A percentile compares a stretch with the other conserved stretches of the same genome.
These are phyloP conservation scores for Carduelis carduelis DNA, from an alignment of 2,797 vertebrate genomes.

Conservation along the genomic window DNA sequence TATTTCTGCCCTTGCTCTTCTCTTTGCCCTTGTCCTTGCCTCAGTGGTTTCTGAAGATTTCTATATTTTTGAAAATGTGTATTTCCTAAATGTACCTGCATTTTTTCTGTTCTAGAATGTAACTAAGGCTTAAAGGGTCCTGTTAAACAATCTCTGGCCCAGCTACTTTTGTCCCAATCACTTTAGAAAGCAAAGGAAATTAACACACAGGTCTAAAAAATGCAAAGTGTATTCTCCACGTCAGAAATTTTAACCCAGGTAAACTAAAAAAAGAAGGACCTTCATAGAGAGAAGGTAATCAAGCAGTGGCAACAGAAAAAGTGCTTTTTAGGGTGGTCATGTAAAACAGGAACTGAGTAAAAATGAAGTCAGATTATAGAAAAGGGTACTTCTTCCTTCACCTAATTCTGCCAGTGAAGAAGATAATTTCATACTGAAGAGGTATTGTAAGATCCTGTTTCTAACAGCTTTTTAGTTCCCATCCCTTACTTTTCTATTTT, in stretches of 20 bases:
- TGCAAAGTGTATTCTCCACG: fast-evolving
- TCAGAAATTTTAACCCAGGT: not conserved
- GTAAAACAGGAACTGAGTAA: not conserved
- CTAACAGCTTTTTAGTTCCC: not conserved
- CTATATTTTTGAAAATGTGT: not conserved
- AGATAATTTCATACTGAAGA: not conserved
- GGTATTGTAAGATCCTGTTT: not conserved
- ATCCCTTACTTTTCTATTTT: not conserved
- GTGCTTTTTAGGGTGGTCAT: not conserved
- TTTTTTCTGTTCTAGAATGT: not conserved
- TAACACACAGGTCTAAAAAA: not conserved
- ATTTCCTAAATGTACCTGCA: not conserved
- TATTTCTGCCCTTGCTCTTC: not conserved
- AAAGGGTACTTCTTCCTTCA: not conserved
- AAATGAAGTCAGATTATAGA: not conserved
- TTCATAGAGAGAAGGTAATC: not conserved
- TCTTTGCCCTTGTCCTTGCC: not conserved
- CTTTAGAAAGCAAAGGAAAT: not conserved
- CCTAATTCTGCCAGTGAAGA: not conserved
- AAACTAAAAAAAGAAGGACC: not conserved
- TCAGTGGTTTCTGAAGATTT: not conserved
- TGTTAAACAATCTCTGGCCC: not conserved
- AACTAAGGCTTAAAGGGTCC: not conserved
- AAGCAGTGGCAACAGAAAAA: not conserved
- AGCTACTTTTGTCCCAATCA: not conserved